phyloP scores from a whole-genome alignment of 2,113 vertebrate genomes.

The Dissostichus mawsoni region DNA sequence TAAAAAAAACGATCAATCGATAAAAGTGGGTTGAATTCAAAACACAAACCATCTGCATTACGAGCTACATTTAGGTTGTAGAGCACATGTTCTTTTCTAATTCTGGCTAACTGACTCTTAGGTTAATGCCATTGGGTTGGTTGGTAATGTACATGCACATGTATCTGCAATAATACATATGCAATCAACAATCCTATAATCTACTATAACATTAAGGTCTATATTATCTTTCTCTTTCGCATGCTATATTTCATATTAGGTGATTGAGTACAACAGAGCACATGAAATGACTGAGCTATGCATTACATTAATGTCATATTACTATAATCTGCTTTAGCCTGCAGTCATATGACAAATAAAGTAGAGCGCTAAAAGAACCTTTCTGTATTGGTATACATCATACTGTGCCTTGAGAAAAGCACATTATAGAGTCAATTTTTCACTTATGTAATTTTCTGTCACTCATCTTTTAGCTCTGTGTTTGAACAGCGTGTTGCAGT shows the following conservation, averaged over 20 bases:
- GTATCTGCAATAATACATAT: neutral
- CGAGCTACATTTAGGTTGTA: too few species aligned
- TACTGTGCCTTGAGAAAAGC: too few species aligned
- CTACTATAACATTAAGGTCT: neutral
- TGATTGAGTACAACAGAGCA: neutral
- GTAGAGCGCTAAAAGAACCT: conserved; percentile 6
- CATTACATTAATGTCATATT: conserved; percentile 29
- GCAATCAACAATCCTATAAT: neutral
- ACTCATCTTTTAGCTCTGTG: neutral
- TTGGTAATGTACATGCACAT: neutral
- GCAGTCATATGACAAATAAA: conserved; percentile 36
- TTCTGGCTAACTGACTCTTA: neutral
- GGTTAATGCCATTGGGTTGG: neutral
- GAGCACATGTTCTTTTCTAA: neutral
- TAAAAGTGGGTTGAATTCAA: too few species aligned
- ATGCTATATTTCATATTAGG: neutral
- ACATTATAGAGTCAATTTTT: neutral
- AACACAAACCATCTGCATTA: too few species aligned
- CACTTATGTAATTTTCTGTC: conserved; percentile 12
- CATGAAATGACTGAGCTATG: conserved; percentile 28
- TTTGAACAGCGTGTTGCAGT: neutral
- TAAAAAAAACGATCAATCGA: too few species aligned
- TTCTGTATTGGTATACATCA: neutral
- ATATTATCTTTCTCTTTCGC: conserved; percentile 6
- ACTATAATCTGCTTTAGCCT: conserved; percentile 17